Evolutionary conservation across 2,888 invertebrate genomes (phyloP).

Genomic region (Glyphotaelius pellucidus): DNA sequence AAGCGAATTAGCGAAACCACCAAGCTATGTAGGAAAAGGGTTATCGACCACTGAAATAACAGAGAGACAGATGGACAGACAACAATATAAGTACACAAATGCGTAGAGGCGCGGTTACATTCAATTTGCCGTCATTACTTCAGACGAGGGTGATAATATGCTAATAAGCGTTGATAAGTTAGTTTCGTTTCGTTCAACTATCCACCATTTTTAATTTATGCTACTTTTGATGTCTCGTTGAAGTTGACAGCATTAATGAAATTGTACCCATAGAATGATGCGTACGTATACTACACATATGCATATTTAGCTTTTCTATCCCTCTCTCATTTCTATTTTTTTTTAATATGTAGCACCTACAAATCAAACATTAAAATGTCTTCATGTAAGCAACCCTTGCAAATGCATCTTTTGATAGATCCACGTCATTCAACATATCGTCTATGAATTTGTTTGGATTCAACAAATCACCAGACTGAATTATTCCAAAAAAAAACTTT

Average conservation of each 20-base stretch:
- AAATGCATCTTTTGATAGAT: too few relatives aligned
- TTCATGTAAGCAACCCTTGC: too few relatives aligned
- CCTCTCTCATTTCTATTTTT: not conserved
- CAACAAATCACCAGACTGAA: too few relatives aligned
- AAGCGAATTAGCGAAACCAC: too few relatives aligned
- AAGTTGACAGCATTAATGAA: not conserved
- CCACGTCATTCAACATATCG: too few relatives aligned
- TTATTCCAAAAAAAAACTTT: too few relatives aligned
- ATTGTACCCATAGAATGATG: not conserved
- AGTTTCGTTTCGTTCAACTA: not conserved
- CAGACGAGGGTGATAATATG: not conserved
- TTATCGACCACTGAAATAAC: not conserved
- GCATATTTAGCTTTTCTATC: not conserved
- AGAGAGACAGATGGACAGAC: not conserved
- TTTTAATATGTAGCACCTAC: too few relatives aligned
- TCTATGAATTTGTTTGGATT: too few relatives aligned
- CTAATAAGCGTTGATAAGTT: not conserved
- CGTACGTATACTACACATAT: not conserved
- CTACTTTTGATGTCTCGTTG: not conserved
- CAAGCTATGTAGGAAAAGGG: not conserved
- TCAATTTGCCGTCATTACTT: not conserved
- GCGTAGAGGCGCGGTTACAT: not conserved
- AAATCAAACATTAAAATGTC: too few relatives aligned
- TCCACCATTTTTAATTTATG: not conserved
- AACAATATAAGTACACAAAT: not conserved